These are phyloP conservation scores for Ecliptopera silaceata DNA, from an alignment of 2,888 invertebrate species.

Conservation along the genomic window DNA sequence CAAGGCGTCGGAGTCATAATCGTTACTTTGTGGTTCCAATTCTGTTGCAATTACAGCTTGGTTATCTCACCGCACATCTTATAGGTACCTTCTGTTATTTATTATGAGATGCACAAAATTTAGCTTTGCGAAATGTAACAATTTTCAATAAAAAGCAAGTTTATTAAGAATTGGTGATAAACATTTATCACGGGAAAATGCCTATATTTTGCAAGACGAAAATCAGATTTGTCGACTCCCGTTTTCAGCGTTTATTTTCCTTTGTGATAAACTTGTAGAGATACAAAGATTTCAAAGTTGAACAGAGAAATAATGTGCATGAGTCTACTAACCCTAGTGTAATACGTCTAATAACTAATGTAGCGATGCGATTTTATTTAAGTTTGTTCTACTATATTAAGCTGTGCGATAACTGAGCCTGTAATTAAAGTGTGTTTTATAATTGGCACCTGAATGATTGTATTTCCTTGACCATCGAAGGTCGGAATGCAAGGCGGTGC, in stretches of 20 bases:
- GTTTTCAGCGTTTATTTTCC: neutral
- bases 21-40: conserved; percentile 54
- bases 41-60: conserved; percentile 47
- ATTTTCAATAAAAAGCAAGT: conserved; percentile 31
- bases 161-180: neutral
- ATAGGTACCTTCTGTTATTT: conserved; percentile 35
- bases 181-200: conserved; percentile 1
- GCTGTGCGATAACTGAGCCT: conserved; percentile 68
- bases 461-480: conserved; percentile 77
- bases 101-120: conserved; percentile 29
- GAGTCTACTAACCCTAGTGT: conserved; percentile 11
- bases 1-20: conserved; percentile 55
- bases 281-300: neutral
- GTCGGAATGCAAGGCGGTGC: conserved; percentile 65
- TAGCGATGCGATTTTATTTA: conserved; percentile 61
- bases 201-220: neutral
- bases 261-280: neutral
- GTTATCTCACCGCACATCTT: conserved; percentile 38
- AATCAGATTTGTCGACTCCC: neutral
- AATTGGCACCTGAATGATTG: conserved; percentile 66
- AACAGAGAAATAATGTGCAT: neutral
- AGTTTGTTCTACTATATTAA: conserved; percentile 37
- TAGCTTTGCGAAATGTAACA: conserved; percentile 68
- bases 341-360: conserved; percentile 4
- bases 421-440: conserved; percentile 63